Evolutionary conservation across 2,888 invertebrate genomes (phyloP), one percentile per base, ranked within the genome.

Genomic region (Agonopterix subpropinquella): DNA sequence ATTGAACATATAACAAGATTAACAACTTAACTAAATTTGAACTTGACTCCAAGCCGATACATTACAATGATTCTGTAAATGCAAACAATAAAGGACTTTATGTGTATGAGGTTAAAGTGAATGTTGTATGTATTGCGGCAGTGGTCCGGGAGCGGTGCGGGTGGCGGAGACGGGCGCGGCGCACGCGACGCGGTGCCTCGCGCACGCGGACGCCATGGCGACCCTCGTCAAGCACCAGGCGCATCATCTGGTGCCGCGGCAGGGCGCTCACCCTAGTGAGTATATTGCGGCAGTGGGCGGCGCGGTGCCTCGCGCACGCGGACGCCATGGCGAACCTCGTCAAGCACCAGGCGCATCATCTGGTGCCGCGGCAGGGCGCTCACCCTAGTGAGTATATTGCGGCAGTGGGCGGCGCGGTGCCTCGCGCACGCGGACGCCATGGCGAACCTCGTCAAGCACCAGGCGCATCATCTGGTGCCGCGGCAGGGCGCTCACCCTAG

Each of bases 171-270:
- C 86, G 47, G 89, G 89, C 45, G 82, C 85, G 9, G 77, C 81
- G 56, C 89, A 89, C 70, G 87, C 87, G 55, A 70, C 82, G 39
- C 82, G 85, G 11, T 90, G 90, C 57, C 72, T 91, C 15, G 89
- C 91, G 44, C 90, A 90, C 73, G 89, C 91, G 13, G 91, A 91
- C 73, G 86, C 91, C 0, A 83, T 90, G 62, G 82, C 89, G 47
- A 89, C 88, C 44, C 86, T 91, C 48, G 89, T 90, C 9, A 75
- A 78, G 43, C 90, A 90, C 49, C 90, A 89, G 58, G 89, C 86
- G 45, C 85, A 90, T 47, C 81, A 89, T 43, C 79, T 90, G 13
- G 83, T 90, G 62, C 90, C 90, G 41, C 77, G 80, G 47, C 80
- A 85, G 53, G 78, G 74, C 36, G 80, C 86, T n/a, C 87, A 85